Conservation (phyloP, 2,888 invertebrate genomes). For the Drosophila algonquin region DNA sequence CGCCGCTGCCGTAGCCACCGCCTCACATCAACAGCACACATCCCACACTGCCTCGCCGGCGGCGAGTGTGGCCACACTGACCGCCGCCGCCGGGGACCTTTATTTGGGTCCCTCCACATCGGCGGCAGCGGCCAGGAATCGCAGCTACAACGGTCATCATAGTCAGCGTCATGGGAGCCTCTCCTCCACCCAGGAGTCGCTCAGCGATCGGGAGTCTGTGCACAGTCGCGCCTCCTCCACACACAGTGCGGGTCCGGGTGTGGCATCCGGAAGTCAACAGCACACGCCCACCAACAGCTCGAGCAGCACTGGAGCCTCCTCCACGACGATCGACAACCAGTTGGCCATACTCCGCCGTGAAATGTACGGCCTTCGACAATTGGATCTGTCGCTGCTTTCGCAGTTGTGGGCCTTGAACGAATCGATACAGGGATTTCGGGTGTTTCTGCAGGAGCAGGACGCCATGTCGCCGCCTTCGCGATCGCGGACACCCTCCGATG, state of each 20-base stretch:
- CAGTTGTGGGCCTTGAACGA: constrained; percentile 97
- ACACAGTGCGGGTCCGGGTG: constrained; percentile 66
- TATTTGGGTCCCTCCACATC: constrained; percentile 80
- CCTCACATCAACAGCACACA: constrained; percentile 41
- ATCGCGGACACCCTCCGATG: constrained; percentile 83
- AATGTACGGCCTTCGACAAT: constrained; percentile 93
- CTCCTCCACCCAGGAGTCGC: constrained; percentile 82
- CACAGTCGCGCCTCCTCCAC: constrained; percentile 82
- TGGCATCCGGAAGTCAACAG: background rate
- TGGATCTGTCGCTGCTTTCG: constrained; percentile 94
- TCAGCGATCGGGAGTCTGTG: constrained; percentile 81
- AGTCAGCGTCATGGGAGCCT: constrained; percentile 79
- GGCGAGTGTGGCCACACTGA: constrained; percentile 50
- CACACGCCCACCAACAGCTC: constrained; percentile 71
- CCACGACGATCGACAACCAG: constrained; percentile 91
- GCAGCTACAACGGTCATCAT: constrained; percentile 68
- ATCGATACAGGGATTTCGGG: constrained; percentile 94
- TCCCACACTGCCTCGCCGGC: constrained; percentile 57
- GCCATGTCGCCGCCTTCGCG: constrained; percentile 83
- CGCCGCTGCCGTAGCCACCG: constrained; percentile 68
- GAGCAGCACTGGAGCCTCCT: constrained; percentile 50
- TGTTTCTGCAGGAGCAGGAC: constrained; percentile 85
- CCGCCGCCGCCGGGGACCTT: constrained; percentile 67
- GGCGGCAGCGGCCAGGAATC: constrained; percentile 68
- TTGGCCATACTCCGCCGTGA: constrained; percentile 93